phyloP scores from a whole-genome alignment of 2,797 vertebrate genomes.

The Lepidocolaptes lacrymiger region DNA sequence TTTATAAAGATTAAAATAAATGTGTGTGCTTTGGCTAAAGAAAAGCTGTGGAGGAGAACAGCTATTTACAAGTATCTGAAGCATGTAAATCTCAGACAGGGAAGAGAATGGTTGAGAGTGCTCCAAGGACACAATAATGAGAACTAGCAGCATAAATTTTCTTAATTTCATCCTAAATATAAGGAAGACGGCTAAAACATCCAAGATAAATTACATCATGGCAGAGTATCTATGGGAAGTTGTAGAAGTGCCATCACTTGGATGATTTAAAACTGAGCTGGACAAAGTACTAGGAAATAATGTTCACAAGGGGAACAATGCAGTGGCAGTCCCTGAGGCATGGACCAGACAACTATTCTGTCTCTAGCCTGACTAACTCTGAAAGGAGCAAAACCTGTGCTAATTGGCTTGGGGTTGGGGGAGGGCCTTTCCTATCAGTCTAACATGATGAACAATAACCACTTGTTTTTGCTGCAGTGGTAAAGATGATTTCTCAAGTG shows the following conservation, averaged over 20 bases:
- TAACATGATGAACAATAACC: not conserved
- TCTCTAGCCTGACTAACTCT: constrained; percentile 8
- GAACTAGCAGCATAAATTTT: constrained; percentile 58
- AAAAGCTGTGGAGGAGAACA: constrained; percentile 18
- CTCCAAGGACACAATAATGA: constrained; percentile 56
- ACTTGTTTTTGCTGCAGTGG: not conserved
- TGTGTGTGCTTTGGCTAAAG: constrained; percentile 26
- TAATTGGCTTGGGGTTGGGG: not conserved
- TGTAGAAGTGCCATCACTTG: constrained; percentile 26
- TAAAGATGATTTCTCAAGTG: not conserved
- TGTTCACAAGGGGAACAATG: constrained; percentile 1
- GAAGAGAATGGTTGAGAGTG: constrained; percentile 31
- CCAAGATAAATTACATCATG: constrained; percentile 42
- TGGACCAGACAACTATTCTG: not conserved
- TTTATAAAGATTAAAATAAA: constrained; percentile 63
- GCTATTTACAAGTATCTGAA: constrained; percentile 59
- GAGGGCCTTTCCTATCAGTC: not conserved
- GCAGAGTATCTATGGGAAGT: constrained; percentile 17
- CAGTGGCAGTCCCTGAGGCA: not conserved
- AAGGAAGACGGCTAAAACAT: constrained; percentile 12
- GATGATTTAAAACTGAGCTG: constrained; percentile 50
- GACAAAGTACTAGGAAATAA: constrained; percentile 39
- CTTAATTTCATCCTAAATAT: constrained; percentile 61
- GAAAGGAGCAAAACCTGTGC: not conserved
- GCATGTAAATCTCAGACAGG: constrained; percentile 48